A percentile compares a stretch with the other conserved stretches of the same genome.
Evolutionary conservation across 2,797 vertebrate species (phyloP).

Genomic region (Diceros bicornis): DNA sequence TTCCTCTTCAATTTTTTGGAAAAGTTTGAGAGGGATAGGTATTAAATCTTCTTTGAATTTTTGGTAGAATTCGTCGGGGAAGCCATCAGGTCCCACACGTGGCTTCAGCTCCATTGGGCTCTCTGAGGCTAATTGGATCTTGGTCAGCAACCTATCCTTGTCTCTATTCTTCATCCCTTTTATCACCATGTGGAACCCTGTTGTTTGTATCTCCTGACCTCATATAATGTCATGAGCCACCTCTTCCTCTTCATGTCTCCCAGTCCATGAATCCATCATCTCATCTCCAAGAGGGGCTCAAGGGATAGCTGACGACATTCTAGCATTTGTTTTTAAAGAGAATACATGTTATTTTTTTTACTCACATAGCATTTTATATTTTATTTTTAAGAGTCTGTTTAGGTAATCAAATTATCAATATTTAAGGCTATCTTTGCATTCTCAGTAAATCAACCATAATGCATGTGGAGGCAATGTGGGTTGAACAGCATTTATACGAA

Average conservation of each 20-base stretch:
- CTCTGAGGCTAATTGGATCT: background rate
- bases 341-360: background rate
- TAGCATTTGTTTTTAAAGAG: background rate
- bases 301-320: background rate
- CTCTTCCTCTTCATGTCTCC: background rate
- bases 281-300: background rate
- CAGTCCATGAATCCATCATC: background rate
- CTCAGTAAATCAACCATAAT: background rate
- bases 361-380: constrained; percentile 1
- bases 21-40: too few species aligned
- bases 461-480: background rate
- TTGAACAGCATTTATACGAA: background rate
- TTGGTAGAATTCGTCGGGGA: too few species aligned
- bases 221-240: background rate
- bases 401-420: background rate
- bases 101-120: background rate
- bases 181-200: background rate
- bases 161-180: background rate
- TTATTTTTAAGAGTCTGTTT: background rate
- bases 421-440: background rate
- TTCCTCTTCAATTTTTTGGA: too few species aligned
- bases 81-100: background rate
- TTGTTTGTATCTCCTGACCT: background rate
- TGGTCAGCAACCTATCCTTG: background rate
- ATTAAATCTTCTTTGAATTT: too few species aligned